Evolutionary conservation across 2,797 vertebrate species (phyloP), one percentile per base, ranked within the genome.

Genomic region (Micropoecilia bifurca): DNA sequence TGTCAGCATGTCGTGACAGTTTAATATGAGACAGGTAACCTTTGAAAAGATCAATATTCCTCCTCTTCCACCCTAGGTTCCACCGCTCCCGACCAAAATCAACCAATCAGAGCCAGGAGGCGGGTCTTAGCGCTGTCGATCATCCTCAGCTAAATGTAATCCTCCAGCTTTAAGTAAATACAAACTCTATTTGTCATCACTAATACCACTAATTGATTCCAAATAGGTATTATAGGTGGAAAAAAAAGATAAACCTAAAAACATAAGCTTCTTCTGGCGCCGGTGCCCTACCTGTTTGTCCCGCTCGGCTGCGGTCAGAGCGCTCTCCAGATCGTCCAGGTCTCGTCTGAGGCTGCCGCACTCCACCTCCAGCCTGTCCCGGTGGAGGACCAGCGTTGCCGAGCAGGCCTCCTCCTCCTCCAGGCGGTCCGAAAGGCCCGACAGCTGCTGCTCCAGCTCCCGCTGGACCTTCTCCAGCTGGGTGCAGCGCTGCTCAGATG

Each of bases 381-480:
- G 86, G 75, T 96, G 94, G 3, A 91, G 81, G 45, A 79, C 82
- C 76, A 96, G 91, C 85, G 94, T 92, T 74, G 90, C 72, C 0
- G 93, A 90, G 57, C 92, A 91, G 66, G 79, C 87, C 90, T 95
- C 95, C 88, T 96, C 95, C 81, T 95, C 94, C 85, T 96, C 94
- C 84, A 96, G 91, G 6, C 91, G 94, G 4, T 93, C 92, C 0
- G 90, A 93, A 75, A 96, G 90, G 55, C 92, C 93, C 0, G 79
- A 90, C 76, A 96, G 92, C 91, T 95, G 95, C 30, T 46, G 84
- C 90, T 96, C 93, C 80, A 96, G 91, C 75, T 95, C 94, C 1
- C 82, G 76, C 36, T 78, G 92, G 73, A 86, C 89, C 88, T 95
- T 93, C 82, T 93, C 92, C 92, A 94, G 89, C 81, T 94, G 93